Base-by-base conservation (phyloP, 1,140 invertebrate genomes). In the Cydia strobilella region DNA sequence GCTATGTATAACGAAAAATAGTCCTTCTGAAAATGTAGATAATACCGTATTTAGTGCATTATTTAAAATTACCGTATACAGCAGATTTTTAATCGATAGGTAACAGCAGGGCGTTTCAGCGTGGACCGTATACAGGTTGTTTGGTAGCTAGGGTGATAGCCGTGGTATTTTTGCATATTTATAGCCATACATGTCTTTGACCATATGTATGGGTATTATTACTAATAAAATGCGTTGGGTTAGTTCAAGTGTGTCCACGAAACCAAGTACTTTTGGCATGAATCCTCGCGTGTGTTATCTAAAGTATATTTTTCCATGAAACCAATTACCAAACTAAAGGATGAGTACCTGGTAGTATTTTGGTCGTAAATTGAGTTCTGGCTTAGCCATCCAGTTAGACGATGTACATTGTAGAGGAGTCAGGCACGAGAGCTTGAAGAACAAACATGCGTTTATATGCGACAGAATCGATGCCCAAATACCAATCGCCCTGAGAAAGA, bases 401-500 rank as follows among this genome's bases (percentile, higher is more conserved):
- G 88, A 90, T 23, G 80, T 86, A 72, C 90, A 92, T 18, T 92
- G 90, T 4, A 85, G 85, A 39, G 88, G 89, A 3, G 90, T 92
- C 3, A 92, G 73, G 48, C 90, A 92, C 4, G 90, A 92, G 69
- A 92, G 74, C 77, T 92, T 92, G 79, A 91, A 92, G 76, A 92
- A 92, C 51, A 92, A 62, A 72, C 90, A 92, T 0, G 90, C 90
- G 48, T 89, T 91, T 13, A 92, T 84, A 42, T 92, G 90, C 6
- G 90, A 84, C n/a, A 92, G 75, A 74, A 92, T 84, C 7, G 89
- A 90, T 59, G 89, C 89, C 89, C 89, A 91, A 73, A 90, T 90
- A 15, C 77, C 88, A 13, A 90, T 92, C 51, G 86, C 83, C n/a
- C 90, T 92, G 65, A 35, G 78, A 81, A 18, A 77, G 54, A 25